Percentiles rank a stretch among this genome's conserved stretches.
phyloP scores from a whole-genome alignment of 2,113 vertebrate species.

The Morone saxatilis region DNA sequence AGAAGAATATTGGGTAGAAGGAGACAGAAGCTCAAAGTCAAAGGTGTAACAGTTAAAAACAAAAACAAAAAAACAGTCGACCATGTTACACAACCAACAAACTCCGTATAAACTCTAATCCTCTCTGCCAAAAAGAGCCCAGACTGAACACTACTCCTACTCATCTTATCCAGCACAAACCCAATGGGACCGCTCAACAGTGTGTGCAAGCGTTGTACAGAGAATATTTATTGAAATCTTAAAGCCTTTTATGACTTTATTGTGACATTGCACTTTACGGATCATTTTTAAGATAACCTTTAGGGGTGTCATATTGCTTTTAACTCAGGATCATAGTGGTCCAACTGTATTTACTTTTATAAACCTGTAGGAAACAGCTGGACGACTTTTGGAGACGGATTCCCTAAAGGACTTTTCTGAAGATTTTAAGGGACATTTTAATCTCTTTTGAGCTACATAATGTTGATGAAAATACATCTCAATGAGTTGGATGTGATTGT shows the following conservation, averaged over 20 bases:
- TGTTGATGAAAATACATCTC: conserved; percentile 9
- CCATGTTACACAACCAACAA: conserved; percentile 1
- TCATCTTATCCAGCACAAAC: conserved; percentile 22
- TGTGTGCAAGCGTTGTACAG: conserved; percentile 39
- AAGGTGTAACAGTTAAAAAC: conserved; percentile 17
- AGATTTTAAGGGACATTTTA: conserved; percentile 44
- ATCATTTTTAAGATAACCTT: conserved; percentile 36
- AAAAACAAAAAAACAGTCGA: background rate
- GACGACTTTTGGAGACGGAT: conserved; percentile 17
- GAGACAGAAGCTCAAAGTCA: conserved; percentile 86
- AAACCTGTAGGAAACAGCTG: conserved; percentile 11
- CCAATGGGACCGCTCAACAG: background rate
- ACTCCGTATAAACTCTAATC: conserved; percentile 26
- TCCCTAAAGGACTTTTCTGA: conserved; percentile 5
- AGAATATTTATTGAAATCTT: conserved; percentile 69
- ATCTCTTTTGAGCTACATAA: conserved; percentile 8
- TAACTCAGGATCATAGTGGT: conserved; percentile 17
- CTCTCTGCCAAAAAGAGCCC: conserved; percentile 26
- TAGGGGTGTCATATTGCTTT: conserved; percentile 37
- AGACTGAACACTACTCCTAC: conserved; percentile 36
- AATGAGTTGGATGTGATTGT: conserved; percentile 12
- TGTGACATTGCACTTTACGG: conserved; percentile 77
- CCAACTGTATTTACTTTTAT: conserved; percentile 40
- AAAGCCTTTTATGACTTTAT: conserved; percentile 53
- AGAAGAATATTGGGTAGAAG: conserved; percentile 94